phyloP scores from a whole-genome alignment of 2,113 vertebrate species.

The Cervus canadensis region DNA sequence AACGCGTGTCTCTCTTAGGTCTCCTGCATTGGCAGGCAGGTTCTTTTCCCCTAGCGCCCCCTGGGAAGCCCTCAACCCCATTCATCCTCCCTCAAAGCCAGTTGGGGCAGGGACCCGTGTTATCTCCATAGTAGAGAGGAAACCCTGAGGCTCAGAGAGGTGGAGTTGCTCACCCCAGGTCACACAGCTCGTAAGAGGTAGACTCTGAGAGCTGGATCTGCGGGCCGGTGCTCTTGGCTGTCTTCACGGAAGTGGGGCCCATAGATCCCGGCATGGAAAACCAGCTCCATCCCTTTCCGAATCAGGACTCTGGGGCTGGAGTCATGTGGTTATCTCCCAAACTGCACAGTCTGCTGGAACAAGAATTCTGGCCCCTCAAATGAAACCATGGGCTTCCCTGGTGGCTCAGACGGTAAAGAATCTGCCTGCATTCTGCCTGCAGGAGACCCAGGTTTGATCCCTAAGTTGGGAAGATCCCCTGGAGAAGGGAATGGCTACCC shows the following conservation, averaged over 20 bases:
- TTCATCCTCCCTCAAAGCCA: too few species aligned
- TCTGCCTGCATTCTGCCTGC: not conserved
- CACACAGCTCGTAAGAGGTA: not conserved
- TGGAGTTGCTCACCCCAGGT: not conserved
- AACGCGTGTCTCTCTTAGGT: fast-evolving
- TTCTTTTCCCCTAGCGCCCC: not conserved
- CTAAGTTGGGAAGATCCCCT: not conserved
- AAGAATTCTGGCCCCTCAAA: not conserved
- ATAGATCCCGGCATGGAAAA: not conserved
- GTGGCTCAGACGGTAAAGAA: not conserved
- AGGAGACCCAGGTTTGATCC: not conserved
- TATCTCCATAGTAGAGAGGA: not conserved
- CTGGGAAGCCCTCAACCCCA: not conserved
- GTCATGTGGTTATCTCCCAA: not conserved
- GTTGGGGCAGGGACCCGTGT: not conserved
- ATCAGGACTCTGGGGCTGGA: not conserved
- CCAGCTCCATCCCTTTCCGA: not conserved
- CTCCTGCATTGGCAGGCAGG: not conserved
- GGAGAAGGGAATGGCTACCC: not conserved
- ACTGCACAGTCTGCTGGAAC: not conserved
- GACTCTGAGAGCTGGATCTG: not conserved
- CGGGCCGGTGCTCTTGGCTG: not conserved
- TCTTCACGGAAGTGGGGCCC: not conserved
- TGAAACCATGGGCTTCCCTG: not conserved
- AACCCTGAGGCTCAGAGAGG: not conserved